Evolutionary conservation across 2,797 vertebrate species (phyloP), one percentile per base, ranked within the genome.

Genomic region (Cyclura pinguis): DNA sequence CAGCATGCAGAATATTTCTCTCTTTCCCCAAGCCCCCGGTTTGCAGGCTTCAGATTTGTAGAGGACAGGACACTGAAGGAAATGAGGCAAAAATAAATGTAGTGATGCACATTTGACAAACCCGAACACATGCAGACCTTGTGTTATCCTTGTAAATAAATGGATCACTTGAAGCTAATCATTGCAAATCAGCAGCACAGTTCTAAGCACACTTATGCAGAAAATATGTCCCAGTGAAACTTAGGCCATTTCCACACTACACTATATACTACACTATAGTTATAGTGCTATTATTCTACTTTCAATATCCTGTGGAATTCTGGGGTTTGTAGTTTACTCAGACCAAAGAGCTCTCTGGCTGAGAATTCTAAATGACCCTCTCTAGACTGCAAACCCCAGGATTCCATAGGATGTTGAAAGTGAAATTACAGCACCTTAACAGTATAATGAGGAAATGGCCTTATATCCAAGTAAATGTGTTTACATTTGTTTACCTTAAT

Each of bases 1-100:
- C 57, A 85, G 64, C 73, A 14, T 67, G 32, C 80, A 29, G 32
- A 88, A 88, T 67, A 64, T 50, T 80, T 80, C 52, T 80, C 20
- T 52, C n/a, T 27, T 9, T 10, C n/a, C 5, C 24, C 47, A 5
- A 29, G 87, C 29, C n/a, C 24, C 55, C n/a, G 47, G 90, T 80
- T 82, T 77, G 35, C 81, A 57, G 85, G 81, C 67, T 8, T 90
- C 72, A 7, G 67, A 69, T 93, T 35, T 83, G 57, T 86, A 88
- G 3, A 87, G 82, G 78, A 59, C 38, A 57, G 78, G 69, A 52
- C 72, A 18, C 4, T 0, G 29, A 72, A 10, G 6, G 2, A 29
- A 85, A 12, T 35, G 32, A 50, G 52, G 47, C 42, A 62, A 64
- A 27, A 86, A 67, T 80, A 77, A 76, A 67, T 52, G 2, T 77